Evolutionary conservation across 2,888 invertebrate genomes (phyloP).

Genomic region (Gerris lacustris): DNA sequence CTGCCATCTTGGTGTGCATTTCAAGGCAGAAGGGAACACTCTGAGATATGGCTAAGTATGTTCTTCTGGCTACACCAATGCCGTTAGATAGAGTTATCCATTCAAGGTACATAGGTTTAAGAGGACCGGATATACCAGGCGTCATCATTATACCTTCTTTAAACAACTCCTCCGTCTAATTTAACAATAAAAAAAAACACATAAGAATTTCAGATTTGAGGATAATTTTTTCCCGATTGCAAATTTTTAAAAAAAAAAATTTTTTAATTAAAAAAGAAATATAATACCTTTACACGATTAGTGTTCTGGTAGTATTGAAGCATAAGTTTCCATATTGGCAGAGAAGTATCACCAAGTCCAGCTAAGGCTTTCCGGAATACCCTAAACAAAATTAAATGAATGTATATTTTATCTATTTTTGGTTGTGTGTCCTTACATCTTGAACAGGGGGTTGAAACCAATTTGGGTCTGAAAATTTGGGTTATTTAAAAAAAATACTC

Average conservation of each 20-base stretch:
- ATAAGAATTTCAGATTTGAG: too few relatives aligned
- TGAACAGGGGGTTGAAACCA: too few relatives aligned
- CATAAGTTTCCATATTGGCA: constrained; percentile 41
- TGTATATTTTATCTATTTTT: too few relatives aligned
- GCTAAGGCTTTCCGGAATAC: constrained; percentile 37
- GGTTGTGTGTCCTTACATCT: too few relatives aligned
- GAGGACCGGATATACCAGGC: constrained; percentile 25
- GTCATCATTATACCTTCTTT: constrained; percentile 35
- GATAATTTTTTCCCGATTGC: too few relatives aligned
- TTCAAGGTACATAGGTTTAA: constrained; percentile 45
- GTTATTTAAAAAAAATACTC: too few relatives aligned
- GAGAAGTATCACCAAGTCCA: constrained; percentile 28
- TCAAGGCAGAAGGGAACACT: constrained; percentile 48
- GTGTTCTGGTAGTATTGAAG: constrained; percentile 26
- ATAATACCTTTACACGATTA: constrained; percentile 33
- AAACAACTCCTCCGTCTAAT: constrained; percentile 38
- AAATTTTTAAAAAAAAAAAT: too few relatives aligned
- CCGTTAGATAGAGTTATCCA: constrained; percentile 44
- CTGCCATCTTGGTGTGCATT: constrained; percentile 49
- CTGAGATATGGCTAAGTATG: constrained; percentile 48
- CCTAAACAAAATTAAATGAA: too few relatives aligned
- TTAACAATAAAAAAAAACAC: constrained; percentile 9
- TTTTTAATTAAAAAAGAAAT: too few relatives aligned
- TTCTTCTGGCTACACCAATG: constrained; percentile 46
- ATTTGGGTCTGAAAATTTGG: too few relatives aligned